Evolutionary conservation across 2,888 invertebrate species (phyloP).

Genomic region (Cryptocephalus primarius): DNA sequence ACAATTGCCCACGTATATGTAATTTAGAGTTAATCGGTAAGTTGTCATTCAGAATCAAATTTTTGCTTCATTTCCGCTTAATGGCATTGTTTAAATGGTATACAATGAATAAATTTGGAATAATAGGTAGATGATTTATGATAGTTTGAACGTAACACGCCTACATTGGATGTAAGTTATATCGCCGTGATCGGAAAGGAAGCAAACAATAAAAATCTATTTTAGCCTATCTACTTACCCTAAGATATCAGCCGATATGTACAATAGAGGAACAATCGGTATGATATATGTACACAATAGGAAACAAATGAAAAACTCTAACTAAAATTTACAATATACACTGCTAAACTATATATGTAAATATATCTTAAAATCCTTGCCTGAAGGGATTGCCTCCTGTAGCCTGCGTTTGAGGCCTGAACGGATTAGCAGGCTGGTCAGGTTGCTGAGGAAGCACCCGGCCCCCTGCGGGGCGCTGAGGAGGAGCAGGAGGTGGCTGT

Average conservation of each 20-base stretch:
- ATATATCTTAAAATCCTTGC: slow-evolving; percentile 52
- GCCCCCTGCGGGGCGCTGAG: slow-evolving; percentile 33
- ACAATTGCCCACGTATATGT: too few relatives aligned
- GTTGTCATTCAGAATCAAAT: too few relatives aligned
- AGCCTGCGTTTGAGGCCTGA: slow-evolving; percentile 20
- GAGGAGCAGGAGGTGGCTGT: slow-evolving; percentile 40
- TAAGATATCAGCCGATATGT: slow-evolving; percentile 20
- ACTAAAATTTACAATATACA: slow-evolving; percentile 15
- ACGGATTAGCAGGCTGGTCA: slow-evolving; percentile 20
- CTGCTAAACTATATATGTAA: background rate
- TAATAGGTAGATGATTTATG: too few relatives aligned
- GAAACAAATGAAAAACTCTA: slow-evolving; percentile 10
- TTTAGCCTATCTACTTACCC: slow-evolving; percentile 1
- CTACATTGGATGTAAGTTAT: too few relatives aligned
- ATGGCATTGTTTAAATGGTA: too few relatives aligned
- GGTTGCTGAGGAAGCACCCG: slow-evolving; percentile 28
- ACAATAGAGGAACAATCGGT: slow-evolving; percentile 31
- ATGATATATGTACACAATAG: slow-evolving; percentile 29
- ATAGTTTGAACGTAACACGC: too few relatives aligned
- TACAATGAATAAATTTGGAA: too few relatives aligned
- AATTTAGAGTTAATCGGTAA: too few relatives aligned
- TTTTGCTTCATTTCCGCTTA: too few relatives aligned
- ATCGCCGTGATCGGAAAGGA: too few relatives aligned
- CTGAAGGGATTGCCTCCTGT: slow-evolving; percentile 38
- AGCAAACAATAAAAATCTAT: too few relatives aligned